Percentiles rank a stretch among this genome's conserved stretches.
Conservation (phyloP, 2,888 invertebrate genomes). For the Cosmia trapezina region DNA sequence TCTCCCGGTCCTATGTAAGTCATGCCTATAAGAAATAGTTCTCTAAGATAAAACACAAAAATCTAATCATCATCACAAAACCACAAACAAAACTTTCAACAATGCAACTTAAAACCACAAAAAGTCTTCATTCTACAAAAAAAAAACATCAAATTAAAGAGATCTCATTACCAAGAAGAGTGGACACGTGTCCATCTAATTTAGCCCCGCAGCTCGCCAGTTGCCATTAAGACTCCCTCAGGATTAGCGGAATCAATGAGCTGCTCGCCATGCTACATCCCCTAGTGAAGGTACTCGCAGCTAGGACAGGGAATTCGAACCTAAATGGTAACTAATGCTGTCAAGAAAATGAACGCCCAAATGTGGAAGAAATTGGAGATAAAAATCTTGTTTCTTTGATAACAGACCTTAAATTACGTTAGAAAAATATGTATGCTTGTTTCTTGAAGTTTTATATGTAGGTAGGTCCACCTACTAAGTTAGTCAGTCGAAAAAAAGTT, state of each 20-base stretch:
- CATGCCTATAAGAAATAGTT: background rate
- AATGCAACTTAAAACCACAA: slow-evolving; percentile 4
- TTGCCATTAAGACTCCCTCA: slow-evolving; percentile 79
- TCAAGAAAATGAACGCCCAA: no score
- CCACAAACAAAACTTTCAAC: background rate
- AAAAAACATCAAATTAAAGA: slow-evolving; percentile 19
- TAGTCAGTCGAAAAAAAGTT: background rate
- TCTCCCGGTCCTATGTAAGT: background rate
- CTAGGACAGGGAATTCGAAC: background rate
- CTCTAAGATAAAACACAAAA: no score
- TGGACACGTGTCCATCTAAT: slow-evolving; percentile 74
- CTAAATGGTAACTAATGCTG: background rate
- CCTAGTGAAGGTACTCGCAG: slow-evolving; percentile 17
- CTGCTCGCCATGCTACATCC: slow-evolving; percentile 27
- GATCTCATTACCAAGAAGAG: slow-evolving; percentile 42
- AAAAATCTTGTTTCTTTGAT: background rate
- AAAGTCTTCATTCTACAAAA: background rate
- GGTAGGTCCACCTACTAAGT: no score
- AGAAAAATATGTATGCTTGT: background rate
- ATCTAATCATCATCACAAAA: background rate
- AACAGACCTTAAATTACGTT: background rate
- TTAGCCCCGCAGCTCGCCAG: slow-evolving; percentile 70
- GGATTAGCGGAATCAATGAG: slow-evolving; percentile 86
- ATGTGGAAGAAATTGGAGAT: background rate
- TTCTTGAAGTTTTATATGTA: background rate